Evolutionary conservation across 2,113 vertebrate species (phyloP).

Genomic region (Odocoileus hemionus): DNA sequence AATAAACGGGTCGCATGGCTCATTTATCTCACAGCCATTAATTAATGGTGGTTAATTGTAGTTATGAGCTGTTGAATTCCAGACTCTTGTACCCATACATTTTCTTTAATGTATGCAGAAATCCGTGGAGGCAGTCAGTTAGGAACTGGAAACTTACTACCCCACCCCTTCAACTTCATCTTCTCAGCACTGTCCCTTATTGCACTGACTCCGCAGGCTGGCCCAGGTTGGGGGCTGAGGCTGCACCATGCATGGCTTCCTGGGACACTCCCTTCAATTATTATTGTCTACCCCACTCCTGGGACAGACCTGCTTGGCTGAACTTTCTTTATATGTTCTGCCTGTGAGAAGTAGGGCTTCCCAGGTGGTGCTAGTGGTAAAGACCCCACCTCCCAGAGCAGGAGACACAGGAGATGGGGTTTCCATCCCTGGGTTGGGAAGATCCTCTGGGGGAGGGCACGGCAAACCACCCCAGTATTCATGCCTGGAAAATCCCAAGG

Average conservation of each 20-base stretch:
- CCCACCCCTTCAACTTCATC: not conserved
- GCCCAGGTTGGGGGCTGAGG: too few species aligned
- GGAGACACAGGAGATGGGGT: not conserved
- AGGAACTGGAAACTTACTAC: conserved; percentile 43
- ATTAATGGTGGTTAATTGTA: conserved; percentile 88
- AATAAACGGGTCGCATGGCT: conserved; percentile 82
- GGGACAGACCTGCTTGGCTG: not conserved
- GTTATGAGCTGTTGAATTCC: conserved; percentile 84
- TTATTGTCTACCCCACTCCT: not conserved
- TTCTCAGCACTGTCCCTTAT: not conserved
- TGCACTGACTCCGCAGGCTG: not conserved
- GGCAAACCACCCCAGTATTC: not conserved
- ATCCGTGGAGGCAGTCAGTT: conserved; percentile 67
- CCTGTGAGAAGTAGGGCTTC: not conserved
- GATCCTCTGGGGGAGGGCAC: not conserved
- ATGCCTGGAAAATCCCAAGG: not conserved
- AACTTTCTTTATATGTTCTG: not conserved
- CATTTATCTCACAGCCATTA: conserved; percentile 86
- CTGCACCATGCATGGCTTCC: not conserved
- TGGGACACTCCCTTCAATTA: not conserved
- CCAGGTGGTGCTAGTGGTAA: not conserved
- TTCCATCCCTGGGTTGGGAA: not conserved
- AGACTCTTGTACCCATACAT: conserved; percentile 81
- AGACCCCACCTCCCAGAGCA: not conserved
- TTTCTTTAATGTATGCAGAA: conserved; percentile 82